A percentile compares a stretch with the other conserved stretches of the same genome.
phyloP scores from a whole-genome alignment of 2,888 invertebrate genomes.

The Nomada fabriciana region DNA sequence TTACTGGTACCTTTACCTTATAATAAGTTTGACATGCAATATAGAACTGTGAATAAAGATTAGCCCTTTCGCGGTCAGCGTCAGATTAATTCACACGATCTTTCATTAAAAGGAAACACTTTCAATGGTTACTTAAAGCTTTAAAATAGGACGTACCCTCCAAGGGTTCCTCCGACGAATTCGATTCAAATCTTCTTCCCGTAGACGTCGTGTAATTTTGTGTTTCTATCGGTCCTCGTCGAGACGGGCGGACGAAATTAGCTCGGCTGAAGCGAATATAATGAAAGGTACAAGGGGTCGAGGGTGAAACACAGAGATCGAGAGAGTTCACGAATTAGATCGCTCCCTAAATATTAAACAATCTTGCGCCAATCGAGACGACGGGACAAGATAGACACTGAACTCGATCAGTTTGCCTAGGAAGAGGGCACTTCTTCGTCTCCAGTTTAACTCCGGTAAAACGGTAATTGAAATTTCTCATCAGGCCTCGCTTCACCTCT shows the following conservation, averaged over 20 bases:
- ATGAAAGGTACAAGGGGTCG: not conserved
- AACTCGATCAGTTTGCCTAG: constrained; percentile 26
- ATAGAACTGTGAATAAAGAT: no score
- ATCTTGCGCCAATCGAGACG: constrained; percentile 25
- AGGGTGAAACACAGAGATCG: not conserved
- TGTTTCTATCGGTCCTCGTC: not conserved
- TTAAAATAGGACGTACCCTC: not conserved
- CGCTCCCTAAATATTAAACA: constrained; percentile 27
- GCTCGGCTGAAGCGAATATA: not conserved
- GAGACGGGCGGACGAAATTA: not conserved
- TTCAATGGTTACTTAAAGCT: no score
- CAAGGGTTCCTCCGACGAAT: not conserved
- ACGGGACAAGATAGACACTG: constrained; percentile 22
- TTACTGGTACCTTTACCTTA: no score
- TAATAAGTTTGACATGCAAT: no score
- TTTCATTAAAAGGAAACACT: no score
- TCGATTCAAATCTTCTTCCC: not conserved
- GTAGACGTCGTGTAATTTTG: not conserved
- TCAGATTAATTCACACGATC: no score
- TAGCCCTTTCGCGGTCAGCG: no score
- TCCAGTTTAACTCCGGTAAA: constrained; percentile 6
- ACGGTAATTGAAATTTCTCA: constrained; percentile 25
- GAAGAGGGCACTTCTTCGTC: constrained; percentile 21
- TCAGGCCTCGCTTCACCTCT: constrained; percentile 6
- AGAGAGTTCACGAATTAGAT: constrained; percentile 15